These are phyloP conservation scores for Zosterops hypoxanthus DNA, from an alignment of 2,113 vertebrate species.

Conservation along the genomic window DNA sequence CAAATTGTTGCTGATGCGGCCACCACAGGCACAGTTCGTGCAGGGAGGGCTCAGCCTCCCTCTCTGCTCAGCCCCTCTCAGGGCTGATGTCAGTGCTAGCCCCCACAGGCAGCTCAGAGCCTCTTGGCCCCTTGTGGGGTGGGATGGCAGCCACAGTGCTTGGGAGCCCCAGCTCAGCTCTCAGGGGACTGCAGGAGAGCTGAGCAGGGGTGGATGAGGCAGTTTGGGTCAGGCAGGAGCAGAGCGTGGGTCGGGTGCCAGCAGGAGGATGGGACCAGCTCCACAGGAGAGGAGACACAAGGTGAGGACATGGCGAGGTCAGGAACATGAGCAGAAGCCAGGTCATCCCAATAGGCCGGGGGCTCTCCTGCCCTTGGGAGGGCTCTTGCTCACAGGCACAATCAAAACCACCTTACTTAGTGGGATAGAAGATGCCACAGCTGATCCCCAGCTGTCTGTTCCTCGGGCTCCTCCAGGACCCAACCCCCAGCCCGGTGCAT, in stretches of 20 bases:
- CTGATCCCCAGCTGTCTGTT: not conserved
- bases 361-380: slow-evolving; percentile 10
- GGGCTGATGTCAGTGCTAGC: not conserved
- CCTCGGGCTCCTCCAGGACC: not conserved
- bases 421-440: slow-evolving; percentile 51
- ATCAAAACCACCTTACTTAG: slow-evolving; percentile 26
- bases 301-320: not conserved
- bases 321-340: slow-evolving; percentile 26
- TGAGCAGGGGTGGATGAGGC: not conserved
- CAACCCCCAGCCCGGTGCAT: not conserved
- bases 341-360: slow-evolving; percentile 13
- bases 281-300: slow-evolving; percentile 21
- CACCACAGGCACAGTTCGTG: not conserved
- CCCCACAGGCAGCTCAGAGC: not conserved
- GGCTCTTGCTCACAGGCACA: slow-evolving; percentile 31
- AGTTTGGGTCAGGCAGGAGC: not conserved
- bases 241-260: not conserved
- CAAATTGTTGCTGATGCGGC: not conserved
- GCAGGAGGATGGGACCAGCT: not conserved
- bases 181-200: not conserved
- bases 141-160: not conserved
- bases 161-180: not conserved
- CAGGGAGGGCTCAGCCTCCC: not conserved
- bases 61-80: not conserved
- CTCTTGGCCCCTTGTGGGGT: not conserved